Base-by-base conservation (phyloP, 1,140 invertebrate genomes). In the Cydia splendana region DNA sequence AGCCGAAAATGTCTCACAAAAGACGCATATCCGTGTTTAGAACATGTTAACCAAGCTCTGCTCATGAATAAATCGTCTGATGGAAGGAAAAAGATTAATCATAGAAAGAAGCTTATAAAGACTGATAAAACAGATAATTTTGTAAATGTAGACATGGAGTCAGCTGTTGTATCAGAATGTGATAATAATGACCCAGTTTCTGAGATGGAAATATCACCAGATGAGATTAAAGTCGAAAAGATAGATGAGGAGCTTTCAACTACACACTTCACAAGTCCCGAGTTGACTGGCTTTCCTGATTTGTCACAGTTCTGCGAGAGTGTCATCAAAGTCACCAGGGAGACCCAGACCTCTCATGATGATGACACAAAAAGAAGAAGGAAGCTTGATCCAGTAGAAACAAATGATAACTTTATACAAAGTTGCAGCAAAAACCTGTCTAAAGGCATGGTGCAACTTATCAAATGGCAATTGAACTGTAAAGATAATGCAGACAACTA, bases 1-100 rank as follows among this genome's bases (percentile, higher is more conserved):
- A 48, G 67, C 4, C 57, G 75, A 76, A 78, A 78, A 71, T 78
- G 18, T 65, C 45, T 78, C 15, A 76, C 77, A 12, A 76, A 76
- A 65, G 75, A 78, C 74, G 77, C 77, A 13, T 74, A 65, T n/a
- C 77, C 77, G 13, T 76, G 75, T 45, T 42, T 71, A 38, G 30
- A 38, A 38, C 67, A 34, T 38, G 67, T 71, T 10, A 71, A 71
- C 34, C 15, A 71, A 71, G 67, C n/a, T 42, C 15, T 71, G 20
- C 10, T 30, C 34, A 38, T 18, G 30, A 15, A 34, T 67, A 6
- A 67, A 71, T 28, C 15, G 65, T 38, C 20, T 69, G 9, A n/a
- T 71, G 15, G 9, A 2, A 38, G 9, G 34, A 71, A 42, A 18
- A 71, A 42, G 15, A 38, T 7, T 2, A 15, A 42, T 4, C 30